phyloP scores from a whole-genome alignment of 1,140 invertebrate species.

The Lucilia cuprina region DNA sequence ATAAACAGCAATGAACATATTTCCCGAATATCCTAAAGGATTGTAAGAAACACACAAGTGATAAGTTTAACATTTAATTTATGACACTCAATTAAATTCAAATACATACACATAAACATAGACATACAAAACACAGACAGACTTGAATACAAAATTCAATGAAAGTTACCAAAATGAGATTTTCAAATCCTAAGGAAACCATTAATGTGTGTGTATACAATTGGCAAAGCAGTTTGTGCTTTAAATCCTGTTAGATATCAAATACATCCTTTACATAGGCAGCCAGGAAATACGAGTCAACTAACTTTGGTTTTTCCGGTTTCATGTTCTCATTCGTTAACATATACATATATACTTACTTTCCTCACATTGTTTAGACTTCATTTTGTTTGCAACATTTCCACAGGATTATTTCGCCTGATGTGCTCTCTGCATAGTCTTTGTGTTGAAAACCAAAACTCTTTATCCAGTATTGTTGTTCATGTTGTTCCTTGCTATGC shows the following conservation, averaged over 20 bases:
- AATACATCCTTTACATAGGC: not conserved
- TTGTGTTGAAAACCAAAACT: not conserved
- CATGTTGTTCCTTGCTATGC: not conserved
- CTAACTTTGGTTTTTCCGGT: not conserved
- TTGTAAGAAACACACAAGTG: not conserved
- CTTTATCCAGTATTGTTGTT: not conserved
- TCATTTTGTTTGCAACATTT: not conserved
- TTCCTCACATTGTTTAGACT: not conserved
- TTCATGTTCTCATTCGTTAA: not conserved
- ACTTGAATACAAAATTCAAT: not conserved
- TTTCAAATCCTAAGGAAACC: not conserved
- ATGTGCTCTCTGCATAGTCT: not conserved
- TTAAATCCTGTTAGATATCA: not conserved
- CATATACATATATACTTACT: too few species aligned
- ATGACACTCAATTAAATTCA: slow-evolving; percentile 39
- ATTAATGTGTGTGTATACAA: not conserved
- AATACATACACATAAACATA: not conserved
- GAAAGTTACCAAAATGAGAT: slow-evolving; percentile 1
- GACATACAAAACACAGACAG: not conserved
- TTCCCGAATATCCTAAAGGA: not conserved
- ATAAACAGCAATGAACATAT: not conserved
- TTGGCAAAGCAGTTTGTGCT: not conserved
- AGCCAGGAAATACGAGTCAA: not conserved
- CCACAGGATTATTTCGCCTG: not conserved
- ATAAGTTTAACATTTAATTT: slow-evolving; percentile 41